Evolutionary conservation across 2,888 invertebrate genomes (phyloP).

Genomic region (Lochmaea crataegi): DNA sequence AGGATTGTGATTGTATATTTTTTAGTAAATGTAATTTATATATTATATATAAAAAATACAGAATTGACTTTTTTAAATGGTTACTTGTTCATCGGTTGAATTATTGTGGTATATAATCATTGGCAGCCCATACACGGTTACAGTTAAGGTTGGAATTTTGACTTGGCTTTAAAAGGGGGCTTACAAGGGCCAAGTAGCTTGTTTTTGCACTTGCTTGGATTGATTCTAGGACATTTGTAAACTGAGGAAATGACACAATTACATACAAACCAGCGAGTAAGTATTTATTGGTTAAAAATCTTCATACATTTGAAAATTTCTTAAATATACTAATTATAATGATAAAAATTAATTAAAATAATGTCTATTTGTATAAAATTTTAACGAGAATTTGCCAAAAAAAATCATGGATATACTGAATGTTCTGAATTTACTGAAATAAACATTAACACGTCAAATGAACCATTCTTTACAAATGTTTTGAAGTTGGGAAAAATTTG

Average conservation of each 20-base stretch:
- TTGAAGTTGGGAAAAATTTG: too few species aligned
- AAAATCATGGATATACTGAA: too few species aligned
- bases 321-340: neutral
- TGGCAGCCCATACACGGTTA: too few species aligned
- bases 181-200: too few species aligned
- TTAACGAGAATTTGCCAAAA: too few species aligned
- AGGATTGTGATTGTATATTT: conserved; percentile 71
- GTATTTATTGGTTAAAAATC: neutral
- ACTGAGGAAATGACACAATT: too few species aligned
- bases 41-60: conserved; percentile 11
- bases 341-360: neutral
- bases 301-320: neutral
- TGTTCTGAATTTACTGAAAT: too few species aligned
- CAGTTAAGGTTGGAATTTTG: too few species aligned
- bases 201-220: too few species aligned
- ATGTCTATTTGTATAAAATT: neutral
- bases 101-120: too few species aligned
- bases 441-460: neutral
- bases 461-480: neutral
- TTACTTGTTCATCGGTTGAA: neutral
- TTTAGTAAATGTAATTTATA: conserved; percentile 35
- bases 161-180: too few species aligned
- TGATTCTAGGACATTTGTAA: too few species aligned
- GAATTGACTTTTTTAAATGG: conserved; percentile 6
- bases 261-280: neutral